Evolutionary conservation across 2,797 vertebrate species (phyloP), one percentile per base, ranked within the genome.

Genomic region (Eulemur rubriventer): DNA sequence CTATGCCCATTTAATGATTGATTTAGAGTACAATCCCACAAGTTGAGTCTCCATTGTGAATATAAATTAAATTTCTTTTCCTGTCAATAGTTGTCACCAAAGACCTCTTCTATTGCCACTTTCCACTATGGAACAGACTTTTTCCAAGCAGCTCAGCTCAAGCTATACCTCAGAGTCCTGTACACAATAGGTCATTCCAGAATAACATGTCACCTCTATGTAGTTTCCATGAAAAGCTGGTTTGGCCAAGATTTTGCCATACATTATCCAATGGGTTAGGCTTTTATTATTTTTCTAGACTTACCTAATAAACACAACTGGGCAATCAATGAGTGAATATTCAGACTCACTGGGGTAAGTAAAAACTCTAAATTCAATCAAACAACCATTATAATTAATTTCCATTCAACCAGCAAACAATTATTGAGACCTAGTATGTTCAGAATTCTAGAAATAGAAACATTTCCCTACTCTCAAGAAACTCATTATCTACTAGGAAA

Each of bases 391-490:
- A 67, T 67, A 26, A 24, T 52, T 89, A 61, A 73, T 90, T 95
- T 35, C 9, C 69, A 67, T 86, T 81, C 43, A 52, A 26, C 35
- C 33, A 65, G 22, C 35, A 72, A 80, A 78, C n/a, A 81, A 4
- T 69, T 69, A 86, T 57, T 69, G 69, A 81, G 18, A 38, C 16
- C n/a, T 94, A 6, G 76, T 70, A 65, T 43, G 65, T 80, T 89
- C 61, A 80, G 67, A 87, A 55, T 92, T 92, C 59, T 92, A 73
- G 59, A 87, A 84, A 20, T 55, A 91, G 57, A 81, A 92, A 76
- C 3, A 55, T 46, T 83, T 80, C 55, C 75, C 70, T 82, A 13
- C 30, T 93, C n/a, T 91, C 26, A 67, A 35, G 50, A 20, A 35
- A 79, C 43, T 75, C 59, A 41, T 46, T 83, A 26, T 94, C 50